These are phyloP conservation scores for Cerastis rubricosa DNA, from an alignment of 2,888 invertebrate genomes.

Conservation along the genomic window DNA sequence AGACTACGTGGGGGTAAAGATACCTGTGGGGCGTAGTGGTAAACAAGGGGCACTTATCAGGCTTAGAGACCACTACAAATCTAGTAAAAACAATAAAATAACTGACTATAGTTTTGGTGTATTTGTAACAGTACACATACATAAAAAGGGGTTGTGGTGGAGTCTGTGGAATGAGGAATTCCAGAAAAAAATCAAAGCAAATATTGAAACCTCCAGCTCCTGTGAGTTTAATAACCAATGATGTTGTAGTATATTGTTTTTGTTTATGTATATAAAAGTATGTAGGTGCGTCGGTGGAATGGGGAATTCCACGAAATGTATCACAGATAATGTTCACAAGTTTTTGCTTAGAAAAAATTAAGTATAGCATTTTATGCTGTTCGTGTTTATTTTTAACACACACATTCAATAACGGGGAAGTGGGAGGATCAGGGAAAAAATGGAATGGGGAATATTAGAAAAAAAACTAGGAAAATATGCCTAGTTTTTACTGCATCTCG, in stretches of 20 bases:
- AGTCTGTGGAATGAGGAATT: background rate
- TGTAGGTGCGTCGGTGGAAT: too few species aligned
- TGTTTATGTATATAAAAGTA: background rate
- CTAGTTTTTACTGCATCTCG: background rate
- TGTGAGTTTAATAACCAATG: background rate
- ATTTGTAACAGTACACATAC: background rate
- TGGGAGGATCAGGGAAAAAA: background rate
- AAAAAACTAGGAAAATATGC: background rate
- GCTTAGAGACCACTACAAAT: background rate
- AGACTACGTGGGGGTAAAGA: background rate
- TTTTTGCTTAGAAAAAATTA: background rate
- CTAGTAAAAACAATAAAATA: background rate
- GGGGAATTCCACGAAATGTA: background rate
- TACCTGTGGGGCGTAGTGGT: background rate
- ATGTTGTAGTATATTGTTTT: background rate
- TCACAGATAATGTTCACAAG: background rate
- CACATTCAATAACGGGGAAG: background rate
- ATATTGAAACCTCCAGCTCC: background rate
- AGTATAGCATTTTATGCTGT: background rate
- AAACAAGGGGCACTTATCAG: background rate
- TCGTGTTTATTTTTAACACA: background rate
- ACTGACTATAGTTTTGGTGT: background rate
- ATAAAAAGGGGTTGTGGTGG: background rate
- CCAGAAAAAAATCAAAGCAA: background rate
- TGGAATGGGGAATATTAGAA: background rate